Conservation (phyloP, 2,113 vertebrate genomes). For the Megatriorchis doriae region DNA sequence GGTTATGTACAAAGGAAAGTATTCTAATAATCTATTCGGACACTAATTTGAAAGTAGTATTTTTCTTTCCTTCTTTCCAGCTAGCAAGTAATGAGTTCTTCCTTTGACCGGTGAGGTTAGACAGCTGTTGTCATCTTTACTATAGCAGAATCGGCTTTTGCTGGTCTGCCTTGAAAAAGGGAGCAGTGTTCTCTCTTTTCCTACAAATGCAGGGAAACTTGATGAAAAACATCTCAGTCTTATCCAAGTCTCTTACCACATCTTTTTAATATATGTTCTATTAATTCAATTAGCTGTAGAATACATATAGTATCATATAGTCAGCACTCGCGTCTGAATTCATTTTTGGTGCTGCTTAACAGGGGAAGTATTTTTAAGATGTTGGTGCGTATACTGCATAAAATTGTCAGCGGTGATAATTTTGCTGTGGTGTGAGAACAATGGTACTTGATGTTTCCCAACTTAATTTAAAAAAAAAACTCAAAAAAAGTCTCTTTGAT, state of each 20-base stretch:
- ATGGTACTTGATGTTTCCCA: not conserved
- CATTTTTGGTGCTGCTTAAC: not conserved
- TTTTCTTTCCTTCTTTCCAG: not conserved
- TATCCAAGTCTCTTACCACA: not conserved
- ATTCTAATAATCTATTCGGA: slow-evolving; percentile 56
- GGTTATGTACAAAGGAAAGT: slow-evolving; percentile 53
- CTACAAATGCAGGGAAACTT: not conserved
- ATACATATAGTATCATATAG: rapidly evolving
- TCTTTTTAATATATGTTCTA: not conserved
- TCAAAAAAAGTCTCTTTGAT: not conserved
- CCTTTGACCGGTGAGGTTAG: not conserved
- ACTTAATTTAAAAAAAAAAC: not conserved
- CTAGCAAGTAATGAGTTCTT: not conserved
- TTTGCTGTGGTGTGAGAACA: not conserved
- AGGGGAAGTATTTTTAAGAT: not conserved
- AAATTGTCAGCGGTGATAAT: not conserved
- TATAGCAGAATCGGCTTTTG: rapidly evolving
- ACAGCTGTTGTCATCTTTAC: not conserved
- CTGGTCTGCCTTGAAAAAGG: not conserved
- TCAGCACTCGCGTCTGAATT: rapidly evolving
- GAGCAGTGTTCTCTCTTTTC: too few species aligned
- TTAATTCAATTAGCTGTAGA: not conserved
- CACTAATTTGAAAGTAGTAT: slow-evolving; percentile 58
- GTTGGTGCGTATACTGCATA: not conserved
- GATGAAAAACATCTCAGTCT: not conserved